phyloP scores from a whole-genome alignment of 2,113 vertebrate species.

The Planiliza haematocheilus region DNA sequence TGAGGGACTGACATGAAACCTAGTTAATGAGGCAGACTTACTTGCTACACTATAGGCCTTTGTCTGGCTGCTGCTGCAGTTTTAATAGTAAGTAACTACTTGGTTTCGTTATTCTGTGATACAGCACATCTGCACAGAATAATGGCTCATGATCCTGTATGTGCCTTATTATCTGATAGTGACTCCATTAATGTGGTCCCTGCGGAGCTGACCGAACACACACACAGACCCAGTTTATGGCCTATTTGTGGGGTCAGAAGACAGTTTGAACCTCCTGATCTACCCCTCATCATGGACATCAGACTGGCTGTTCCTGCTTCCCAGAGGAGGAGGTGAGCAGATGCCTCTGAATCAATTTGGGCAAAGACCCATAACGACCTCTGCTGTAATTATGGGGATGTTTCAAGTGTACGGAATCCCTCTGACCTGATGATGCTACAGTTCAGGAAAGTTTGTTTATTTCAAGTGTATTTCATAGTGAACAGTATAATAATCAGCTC shows the following conservation, averaged over 20 bases:
- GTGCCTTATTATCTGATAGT: conserved; percentile 30
- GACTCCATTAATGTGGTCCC: conserved; percentile 4
- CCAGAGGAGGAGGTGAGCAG: conserved; percentile 62
- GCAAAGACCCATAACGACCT: conserved; percentile 62
- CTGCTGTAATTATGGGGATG: conserved; percentile 46
- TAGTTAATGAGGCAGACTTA: neutral
- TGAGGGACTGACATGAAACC: neutral
- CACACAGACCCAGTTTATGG: conserved; percentile 41
- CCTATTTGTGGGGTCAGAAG: conserved; percentile 38
- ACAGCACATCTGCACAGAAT: conserved; percentile 25
- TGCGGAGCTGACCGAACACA: conserved; percentile 22
- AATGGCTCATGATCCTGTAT: conserved; percentile 7
- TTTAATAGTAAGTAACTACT: conserved; percentile 20
- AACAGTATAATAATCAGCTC: neutral
- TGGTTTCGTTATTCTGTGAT: neutral
- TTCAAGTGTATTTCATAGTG: neutral
- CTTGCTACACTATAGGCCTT: neutral
- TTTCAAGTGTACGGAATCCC: conserved; percentile 24
- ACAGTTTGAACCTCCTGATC: conserved; percentile 34
- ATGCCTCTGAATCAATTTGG: conserved; percentile 74
- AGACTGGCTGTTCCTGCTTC: conserved; percentile 12
- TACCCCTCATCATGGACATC: conserved; percentile 12
- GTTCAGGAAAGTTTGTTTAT: neutral
- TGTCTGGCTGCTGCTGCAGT: conserved; percentile 15
- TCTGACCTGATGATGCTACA: conserved; percentile 24